phyloP scores from a whole-genome alignment of 2,888 invertebrate species.

The Bedellia somnulentella region DNA sequence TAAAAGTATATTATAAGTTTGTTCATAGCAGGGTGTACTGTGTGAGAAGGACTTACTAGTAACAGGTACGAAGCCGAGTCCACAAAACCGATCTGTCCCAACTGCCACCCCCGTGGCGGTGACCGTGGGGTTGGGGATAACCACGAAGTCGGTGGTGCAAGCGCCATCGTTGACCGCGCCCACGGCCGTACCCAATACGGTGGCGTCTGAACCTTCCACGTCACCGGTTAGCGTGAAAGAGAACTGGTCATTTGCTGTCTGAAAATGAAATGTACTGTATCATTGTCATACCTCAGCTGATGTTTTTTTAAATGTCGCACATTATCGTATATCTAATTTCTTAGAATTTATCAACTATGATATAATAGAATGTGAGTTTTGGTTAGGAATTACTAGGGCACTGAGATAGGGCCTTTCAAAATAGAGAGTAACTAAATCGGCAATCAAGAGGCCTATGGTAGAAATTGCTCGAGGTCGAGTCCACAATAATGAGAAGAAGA shows the following conservation, averaged over 20 bases:
- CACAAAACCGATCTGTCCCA: constrained; percentile 74
- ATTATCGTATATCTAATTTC: too few species aligned
- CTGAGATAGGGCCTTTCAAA: too few species aligned
- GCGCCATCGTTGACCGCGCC: constrained; percentile 59
- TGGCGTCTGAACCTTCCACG: constrained; percentile 65
- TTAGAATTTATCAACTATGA: too few species aligned
- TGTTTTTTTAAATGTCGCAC: too few species aligned
- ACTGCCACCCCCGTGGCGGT: constrained; percentile 33
- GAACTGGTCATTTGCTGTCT: constrained; percentile 43
- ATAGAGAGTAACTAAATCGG: too few species aligned
- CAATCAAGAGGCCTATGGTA: too few species aligned
- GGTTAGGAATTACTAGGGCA: too few species aligned
- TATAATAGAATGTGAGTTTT: too few species aligned
- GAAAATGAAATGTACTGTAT: constrained; percentile 5
- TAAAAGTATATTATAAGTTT: too few species aligned
- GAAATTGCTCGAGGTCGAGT: too few species aligned
- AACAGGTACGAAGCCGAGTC: constrained; percentile 68
- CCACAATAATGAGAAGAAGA: too few species aligned
- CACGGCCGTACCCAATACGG: constrained; percentile 59
- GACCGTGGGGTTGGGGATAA: constrained; percentile 68
- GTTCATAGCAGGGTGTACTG: too few species aligned
- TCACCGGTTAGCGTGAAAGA: constrained; percentile 75
- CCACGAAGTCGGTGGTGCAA: constrained; percentile 74
- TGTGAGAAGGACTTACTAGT: constrained; percentile 2
- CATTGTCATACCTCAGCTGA: constrained; percentile 8